A percentile compares a stretch with the other conserved stretches of the same genome.
Evolutionary conservation across 1,140 invertebrate genomes (phyloP).

Genomic region (Euura lappo): DNA sequence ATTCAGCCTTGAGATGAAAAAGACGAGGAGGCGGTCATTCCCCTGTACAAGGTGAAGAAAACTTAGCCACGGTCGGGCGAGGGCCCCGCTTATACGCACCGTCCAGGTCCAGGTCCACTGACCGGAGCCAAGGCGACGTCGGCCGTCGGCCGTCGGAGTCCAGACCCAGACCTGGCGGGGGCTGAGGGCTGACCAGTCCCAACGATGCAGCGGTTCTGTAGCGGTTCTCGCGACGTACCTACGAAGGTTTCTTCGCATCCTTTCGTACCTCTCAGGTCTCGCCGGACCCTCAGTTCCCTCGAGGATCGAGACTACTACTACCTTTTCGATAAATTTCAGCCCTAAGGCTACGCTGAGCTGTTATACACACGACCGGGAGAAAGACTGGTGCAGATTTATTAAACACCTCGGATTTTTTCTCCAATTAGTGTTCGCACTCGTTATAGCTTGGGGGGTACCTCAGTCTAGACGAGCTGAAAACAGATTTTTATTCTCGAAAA

Average conservation of each 20-base stretch:
- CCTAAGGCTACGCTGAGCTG: no score
- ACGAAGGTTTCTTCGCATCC: neutral
- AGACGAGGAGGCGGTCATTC: slow-evolving; percentile 50
- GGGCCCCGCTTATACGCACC: neutral
- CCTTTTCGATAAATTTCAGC: slow-evolving; percentile 1
- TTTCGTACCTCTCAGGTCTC: neutral
- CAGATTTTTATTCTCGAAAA: no score
- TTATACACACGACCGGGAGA: no score
- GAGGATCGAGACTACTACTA: neutral
- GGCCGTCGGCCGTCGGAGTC: slow-evolving; percentile 30
- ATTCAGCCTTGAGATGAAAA: slow-evolving; percentile 49
- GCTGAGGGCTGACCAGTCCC: neutral
- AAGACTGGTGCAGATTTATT: no score
- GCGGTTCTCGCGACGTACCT: neutral
- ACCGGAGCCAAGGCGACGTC: slow-evolving; percentile 50
- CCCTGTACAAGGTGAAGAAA: slow-evolving; percentile 51
- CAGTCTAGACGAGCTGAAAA: no score
- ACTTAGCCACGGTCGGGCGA: slow-evolving; percentile 37
- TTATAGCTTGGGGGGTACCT: no score
- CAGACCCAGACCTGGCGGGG: neutral
- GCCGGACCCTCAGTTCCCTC: neutral
- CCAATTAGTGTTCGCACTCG: no score
- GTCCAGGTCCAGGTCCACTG: slow-evolving; percentile 31
- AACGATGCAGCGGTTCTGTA: neutral
- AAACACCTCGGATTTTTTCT: no score